A percentile compares a stretch with the other conserved stretches of the same genome.
Evolutionary conservation across 1,140 invertebrate species (phyloP).

Genomic region (Orius insidiosus): DNA sequence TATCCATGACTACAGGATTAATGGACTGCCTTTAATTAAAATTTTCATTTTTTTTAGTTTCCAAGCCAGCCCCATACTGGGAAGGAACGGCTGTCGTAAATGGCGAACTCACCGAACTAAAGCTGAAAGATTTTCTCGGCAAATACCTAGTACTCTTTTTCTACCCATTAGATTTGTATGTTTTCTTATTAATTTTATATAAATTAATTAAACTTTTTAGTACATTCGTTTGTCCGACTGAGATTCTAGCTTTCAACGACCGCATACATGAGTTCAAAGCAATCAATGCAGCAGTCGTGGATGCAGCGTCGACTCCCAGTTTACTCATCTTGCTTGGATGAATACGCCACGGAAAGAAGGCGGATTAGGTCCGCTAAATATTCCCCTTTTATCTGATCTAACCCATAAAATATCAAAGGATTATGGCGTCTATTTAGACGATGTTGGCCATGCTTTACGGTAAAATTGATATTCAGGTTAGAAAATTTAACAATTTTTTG

Average conservation of each 20-base stretch:
- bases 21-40: no score
- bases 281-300: constrained; percentile 83
- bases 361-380: constrained; percentile 73
- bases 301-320: constrained; percentile 87
- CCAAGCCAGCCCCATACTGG: constrained; percentile 67
- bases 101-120: constrained; percentile 80
- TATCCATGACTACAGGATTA: no score
- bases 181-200: constrained; percentile 20
- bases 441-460: constrained; percentile 62
- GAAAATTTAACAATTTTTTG: constrained; percentile 1
- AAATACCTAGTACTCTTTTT: constrained; percentile 96
- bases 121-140: constrained; percentile 72
- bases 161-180: constrained; percentile 93
- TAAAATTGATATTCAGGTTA: constrained; percentile 23
- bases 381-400: constrained; percentile 78
- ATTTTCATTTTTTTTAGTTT: constrained; percentile 19
- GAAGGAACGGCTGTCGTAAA: constrained; percentile 75
- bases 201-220: constrained; percentile 34
- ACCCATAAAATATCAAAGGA: constrained; percentile 82
- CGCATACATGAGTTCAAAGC: constrained; percentile 70
- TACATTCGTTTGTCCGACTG: constrained; percentile 92
- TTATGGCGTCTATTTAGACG: constrained; percentile 83
- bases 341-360: constrained; percentile 80
- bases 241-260: constrained; percentile 90
- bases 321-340: constrained; percentile 89